A percentile compares a stretch with the other conserved stretches of the same genome.
phyloP scores from a whole-genome alignment of 2,113 vertebrate species.

The Macrotus californicus region DNA sequence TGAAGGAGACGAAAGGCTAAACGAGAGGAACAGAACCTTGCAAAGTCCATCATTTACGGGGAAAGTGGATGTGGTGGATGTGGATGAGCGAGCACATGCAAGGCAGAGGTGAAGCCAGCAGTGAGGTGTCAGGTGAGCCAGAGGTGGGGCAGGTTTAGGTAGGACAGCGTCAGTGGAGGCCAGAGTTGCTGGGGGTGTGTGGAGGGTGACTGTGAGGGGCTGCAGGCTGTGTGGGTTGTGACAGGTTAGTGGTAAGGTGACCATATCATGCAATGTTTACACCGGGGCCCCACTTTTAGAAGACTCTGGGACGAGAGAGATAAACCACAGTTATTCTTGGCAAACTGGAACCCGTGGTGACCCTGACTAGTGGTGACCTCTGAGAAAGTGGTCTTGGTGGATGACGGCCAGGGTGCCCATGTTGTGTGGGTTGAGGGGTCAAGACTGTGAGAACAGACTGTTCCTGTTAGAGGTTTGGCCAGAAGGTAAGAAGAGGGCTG shows the following conservation, averaged over 20 bases:
- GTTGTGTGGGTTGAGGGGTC: not conserved
- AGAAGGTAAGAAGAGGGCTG: not conserved
- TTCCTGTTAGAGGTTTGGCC: not conserved
- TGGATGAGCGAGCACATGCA: not conserved
- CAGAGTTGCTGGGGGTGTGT: not conserved
- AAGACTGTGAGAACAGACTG: not conserved
- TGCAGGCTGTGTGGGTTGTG: not conserved
- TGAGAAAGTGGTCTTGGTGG: not conserved
- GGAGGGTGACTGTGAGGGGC: not conserved
- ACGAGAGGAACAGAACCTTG: not conserved
- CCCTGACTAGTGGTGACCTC: not conserved
- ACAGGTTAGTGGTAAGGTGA: not conserved
- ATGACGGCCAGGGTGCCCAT: not conserved
- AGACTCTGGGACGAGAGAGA: not conserved
- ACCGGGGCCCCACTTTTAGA: not conserved
- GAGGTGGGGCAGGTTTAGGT: not conserved
- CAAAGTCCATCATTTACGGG: not conserved
- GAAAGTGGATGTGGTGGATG: not conserved
- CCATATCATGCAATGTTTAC: not conserved
- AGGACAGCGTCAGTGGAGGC: not conserved
- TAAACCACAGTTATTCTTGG: not conserved
- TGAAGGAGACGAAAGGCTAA: conserved; percentile 35
- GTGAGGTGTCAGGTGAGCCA: not conserved
- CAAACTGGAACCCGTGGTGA: not conserved
- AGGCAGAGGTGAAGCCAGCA: not conserved